These are phyloP conservation scores for Fratercula arctica DNA, from an alignment of 2,797 vertebrate species.

Conservation along the genomic window DNA sequence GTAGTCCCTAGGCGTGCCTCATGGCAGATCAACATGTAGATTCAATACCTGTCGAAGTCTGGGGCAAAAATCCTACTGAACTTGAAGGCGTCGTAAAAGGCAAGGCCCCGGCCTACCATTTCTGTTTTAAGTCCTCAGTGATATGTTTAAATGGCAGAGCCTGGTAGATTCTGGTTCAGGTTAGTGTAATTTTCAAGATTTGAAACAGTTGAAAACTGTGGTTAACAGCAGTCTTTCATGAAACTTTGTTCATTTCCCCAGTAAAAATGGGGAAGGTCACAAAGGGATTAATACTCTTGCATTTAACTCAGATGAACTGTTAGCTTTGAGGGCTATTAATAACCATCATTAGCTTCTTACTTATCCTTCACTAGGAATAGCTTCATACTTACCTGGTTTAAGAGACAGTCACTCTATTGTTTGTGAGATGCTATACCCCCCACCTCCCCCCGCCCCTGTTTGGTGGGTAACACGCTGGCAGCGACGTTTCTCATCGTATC, in stretches of 20 bases:
- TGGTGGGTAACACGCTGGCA: not conserved
- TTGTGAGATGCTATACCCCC: not conserved
- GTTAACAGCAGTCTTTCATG: not conserved
- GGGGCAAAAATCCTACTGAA: not conserved
- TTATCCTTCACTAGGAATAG: constrained; percentile 38
- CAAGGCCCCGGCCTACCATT: not conserved
- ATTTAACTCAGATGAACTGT: constrained; percentile 47
- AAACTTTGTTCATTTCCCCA: not conserved
- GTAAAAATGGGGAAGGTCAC: constrained; percentile 12
- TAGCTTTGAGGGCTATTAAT: constrained; percentile 64
- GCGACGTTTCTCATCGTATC: not conserved
- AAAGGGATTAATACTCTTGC: constrained; percentile 37
- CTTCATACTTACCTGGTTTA: not conserved
- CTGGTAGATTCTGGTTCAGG: not conserved
- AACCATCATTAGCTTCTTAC: constrained; percentile 54
- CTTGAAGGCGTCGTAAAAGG: not conserved
- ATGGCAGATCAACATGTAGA: not conserved
- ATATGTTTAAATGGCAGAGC: not conserved
- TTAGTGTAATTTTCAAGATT: not conserved
- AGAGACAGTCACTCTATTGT: not conserved
- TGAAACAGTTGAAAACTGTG: not conserved
- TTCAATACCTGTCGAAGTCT: not conserved
- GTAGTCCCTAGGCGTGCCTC: not conserved
- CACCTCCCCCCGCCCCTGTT: not conserved
- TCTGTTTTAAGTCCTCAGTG: not conserved